Base-by-base conservation (phyloP, 2,797 vertebrate species). In the Melanotaenia pygmaea region DNA sequence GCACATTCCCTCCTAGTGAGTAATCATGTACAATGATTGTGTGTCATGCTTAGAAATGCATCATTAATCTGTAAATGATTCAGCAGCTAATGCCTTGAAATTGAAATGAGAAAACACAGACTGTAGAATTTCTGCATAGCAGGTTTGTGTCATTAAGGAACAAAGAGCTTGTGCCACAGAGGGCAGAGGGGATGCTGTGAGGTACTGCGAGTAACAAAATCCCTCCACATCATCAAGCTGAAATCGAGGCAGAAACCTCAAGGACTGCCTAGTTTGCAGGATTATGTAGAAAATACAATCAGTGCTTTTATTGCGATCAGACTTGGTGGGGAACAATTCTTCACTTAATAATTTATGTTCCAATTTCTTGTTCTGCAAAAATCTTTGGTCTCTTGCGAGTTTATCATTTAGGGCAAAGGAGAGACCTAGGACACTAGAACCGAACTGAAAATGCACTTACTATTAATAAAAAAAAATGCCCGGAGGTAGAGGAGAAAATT, bases 331-430 rank as follows among this genome's bases (percentile, higher is more conserved):
- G 59, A 63, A 51, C 14, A 5, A 59, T 72, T 72, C 84, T 37
- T 69, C 40, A 35, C 57, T 91, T 64, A 88, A 92, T 92, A 82
- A 86, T 89, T 87, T 58, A 87, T 87, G 66, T 82, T 85, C 59
- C 76, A 76, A 81, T 85, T 90, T 85, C 75, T 77, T 86, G 74
- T 79, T 86, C 53, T 71, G 82, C 74, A 84, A 80, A 87, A 79
- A 69, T 40, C 40, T 67, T 40, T 1, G 35, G 78, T 86, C 65
- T 74, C 18, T 16, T 22, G 67, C 16, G 20, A 81, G 81, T 88
- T 91, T 88, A 81, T 87, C 70, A 87, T 79, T 68, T 57, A 74
- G 69, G 51, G 60, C 34, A 70, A 51, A 24, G 60, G 18, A 80
- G 60, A 68, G 51, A 80, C 34, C 30, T 37, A 35, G 20, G 35